Evolutionary conservation across 2,888 invertebrate species (phyloP), one percentile per base, ranked within the genome.

Genomic region (Phymatocera aterrima): DNA sequence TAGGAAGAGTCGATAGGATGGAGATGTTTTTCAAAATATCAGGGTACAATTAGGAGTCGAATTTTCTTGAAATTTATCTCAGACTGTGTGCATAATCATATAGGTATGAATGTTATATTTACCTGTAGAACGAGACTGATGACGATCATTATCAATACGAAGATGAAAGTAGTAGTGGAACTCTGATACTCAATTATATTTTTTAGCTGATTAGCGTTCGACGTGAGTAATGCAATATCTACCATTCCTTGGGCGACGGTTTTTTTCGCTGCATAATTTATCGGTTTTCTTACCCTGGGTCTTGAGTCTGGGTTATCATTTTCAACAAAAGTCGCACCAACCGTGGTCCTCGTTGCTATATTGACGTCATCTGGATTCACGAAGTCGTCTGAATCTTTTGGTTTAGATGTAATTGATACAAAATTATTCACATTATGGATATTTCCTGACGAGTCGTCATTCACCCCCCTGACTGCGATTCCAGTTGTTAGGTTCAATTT

Each of bases 211-310:
- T 94, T 94, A 0, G 94, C 94, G 87, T 95, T 95, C 0, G 95
- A 94, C 3, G 94, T 94, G 65, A 95, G 92, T 51, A 95, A 88
- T 0, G 95, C 94, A 51, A 95, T 93, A 84, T 95, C 95, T 94
- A 95, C 94, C 92, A 95, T 93, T 34, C 95, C 94, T 89, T 93
- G 93, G 0, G 93, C 93, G 0, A 93, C 92, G 0, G 93, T 93
- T 86, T 93, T 93, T 86, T 93, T 93, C 4, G 93, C 92, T 3
- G 93, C 92, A 84, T 92, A 93, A 8, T 87, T 89, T 80, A 90
- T 90, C 3, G 86, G 81, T 40, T 87, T 75, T 40, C 51, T 75
- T 37, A 1, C n/a, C 8, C 65, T 24, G 0, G 5, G 8, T 15
- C 2, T 18, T 12, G 15, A 0, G n/a, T 68, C 68, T 34, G 24